A percentile compares a stretch with the other conserved stretches of the same genome.
phyloP scores from a whole-genome alignment of 1,140 invertebrate species.

The Anthonomus grandis region DNA sequence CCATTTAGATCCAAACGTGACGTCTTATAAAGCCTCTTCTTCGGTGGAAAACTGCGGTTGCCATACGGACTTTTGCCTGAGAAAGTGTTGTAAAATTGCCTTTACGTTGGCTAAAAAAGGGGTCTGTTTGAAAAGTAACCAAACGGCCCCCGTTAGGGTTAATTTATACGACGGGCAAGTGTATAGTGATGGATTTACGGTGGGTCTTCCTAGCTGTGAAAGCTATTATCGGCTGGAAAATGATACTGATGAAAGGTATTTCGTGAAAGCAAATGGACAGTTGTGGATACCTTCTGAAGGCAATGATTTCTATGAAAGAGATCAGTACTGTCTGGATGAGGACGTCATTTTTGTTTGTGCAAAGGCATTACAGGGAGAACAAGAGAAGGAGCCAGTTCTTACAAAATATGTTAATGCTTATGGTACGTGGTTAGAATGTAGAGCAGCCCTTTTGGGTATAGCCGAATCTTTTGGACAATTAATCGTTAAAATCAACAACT shows the following conservation, averaged over 20 bases:
- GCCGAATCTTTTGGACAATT: too few relatives aligned
- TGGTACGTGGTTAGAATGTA: too few relatives aligned
- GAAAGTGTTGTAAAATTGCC: conserved; percentile 27
- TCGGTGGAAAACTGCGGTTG: conserved; percentile 23
- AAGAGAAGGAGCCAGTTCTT: too few relatives aligned
- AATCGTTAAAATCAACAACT: too few relatives aligned
- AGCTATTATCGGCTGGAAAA: conserved; percentile 9
- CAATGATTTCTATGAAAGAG: conserved; percentile 6
- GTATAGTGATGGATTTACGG: conserved; percentile 1
- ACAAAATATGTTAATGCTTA: too few relatives aligned
- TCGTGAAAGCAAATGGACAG: conserved; percentile 19
- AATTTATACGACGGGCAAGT: background rate
- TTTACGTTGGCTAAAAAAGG: conserved; percentile 8
- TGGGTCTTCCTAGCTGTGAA: conserved; percentile 18
- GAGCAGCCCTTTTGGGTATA: too few relatives aligned
- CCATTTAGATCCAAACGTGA: too few relatives aligned
- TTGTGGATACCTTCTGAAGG: conserved; percentile 7
- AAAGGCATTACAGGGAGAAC: too few relatives aligned
- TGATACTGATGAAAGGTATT: conserved; percentile 13
- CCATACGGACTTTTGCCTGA: conserved; percentile 1
- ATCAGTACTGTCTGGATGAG: conserved; percentile 25
- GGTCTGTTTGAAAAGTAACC: conserved; percentile 2
- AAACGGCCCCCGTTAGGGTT: conserved; percentile 11
- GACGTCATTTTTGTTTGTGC: conserved; percentile 16
- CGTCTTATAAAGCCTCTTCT: too few relatives aligned